Evolutionary conservation across 2,888 invertebrate species (phyloP), one percentile per base, ranked within the genome.

Genomic region (Dorcus parallelipipedus): DNA sequence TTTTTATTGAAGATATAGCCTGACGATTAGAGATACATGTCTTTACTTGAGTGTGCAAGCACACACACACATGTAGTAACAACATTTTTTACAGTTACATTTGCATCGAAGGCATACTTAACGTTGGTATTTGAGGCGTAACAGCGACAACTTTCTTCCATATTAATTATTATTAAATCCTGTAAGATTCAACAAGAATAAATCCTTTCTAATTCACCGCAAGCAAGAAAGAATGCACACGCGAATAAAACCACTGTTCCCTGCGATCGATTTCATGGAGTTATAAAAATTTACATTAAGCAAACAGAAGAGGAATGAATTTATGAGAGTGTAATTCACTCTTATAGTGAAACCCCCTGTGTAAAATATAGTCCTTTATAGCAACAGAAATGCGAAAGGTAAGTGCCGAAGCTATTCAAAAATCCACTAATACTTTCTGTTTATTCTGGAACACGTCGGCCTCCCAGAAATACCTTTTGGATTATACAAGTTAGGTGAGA

Each of bases 391-490:
- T 20, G 20, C 45, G 45, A 45, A 45, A 45, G 23, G 20, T 38
- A 8, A 40, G 20, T 38, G 52, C 55, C 59, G 59, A 52, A 50
- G 47, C 59, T 38, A 52, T 52, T 59, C 56, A 56, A 52, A 43
- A 45, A 40, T 41, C 56, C 54, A 43, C 55, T 61, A 61, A 61
- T 61, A 43, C 61, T 47, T 47, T 43, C 42, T 43, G 49, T 54
- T 50, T 40, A 66, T 64, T 63, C 64, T 33, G 50, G 39, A 54
- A 61, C 66, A 66, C 66, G 66, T 66, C 58, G 64, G 41, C 60
- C 63, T 52, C 62, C 62, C 62, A 59, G 54, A 53, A 58, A 49
- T 41, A 52, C 58, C 49, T 38, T 33, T 17, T 49, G 38, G 20
- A 17, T 47, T 38, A 9, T 52, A 40, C 42, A 40, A 14, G 51